Conservation (phyloP, 2,888 invertebrate species). For the Amblyjoppa fuscipennis region DNA sequence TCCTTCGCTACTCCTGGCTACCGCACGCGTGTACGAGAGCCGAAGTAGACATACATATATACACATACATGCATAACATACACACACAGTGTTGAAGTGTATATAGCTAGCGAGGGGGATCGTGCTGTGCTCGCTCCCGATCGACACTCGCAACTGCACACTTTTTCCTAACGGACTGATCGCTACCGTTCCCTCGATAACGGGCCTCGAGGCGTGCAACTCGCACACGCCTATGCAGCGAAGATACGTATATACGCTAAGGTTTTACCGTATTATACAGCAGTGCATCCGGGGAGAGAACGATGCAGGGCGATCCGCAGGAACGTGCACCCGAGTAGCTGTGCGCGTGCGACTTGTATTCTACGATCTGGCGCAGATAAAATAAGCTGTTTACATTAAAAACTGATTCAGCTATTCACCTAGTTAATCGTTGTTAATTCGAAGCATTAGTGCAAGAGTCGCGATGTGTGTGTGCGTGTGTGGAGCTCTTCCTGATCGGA, state of each 20-base stretch:
- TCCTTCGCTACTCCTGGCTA: constrained; percentile 69
- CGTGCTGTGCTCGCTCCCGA: constrained; percentile 58
- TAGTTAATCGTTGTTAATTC: constrained; percentile 52
- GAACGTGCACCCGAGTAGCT: constrained; percentile 60
- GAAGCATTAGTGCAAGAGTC: constrained; percentile 21
- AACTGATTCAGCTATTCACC: constrained; percentile 55
- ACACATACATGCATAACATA: constrained; percentile 39
- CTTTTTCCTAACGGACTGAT: constrained; percentile 78
- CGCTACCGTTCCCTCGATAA: constrained; percentile 77
- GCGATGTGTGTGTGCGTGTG: background rate
- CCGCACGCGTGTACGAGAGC: constrained; percentile 27
- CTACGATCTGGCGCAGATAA: constrained; percentile 62
- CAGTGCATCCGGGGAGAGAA: constrained; percentile 52
- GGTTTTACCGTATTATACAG: constrained; percentile 36
- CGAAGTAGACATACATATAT: constrained; percentile 57
- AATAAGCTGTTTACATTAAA: constrained; percentile 65
- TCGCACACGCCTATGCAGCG: constrained; percentile 53
- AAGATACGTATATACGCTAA: constrained; percentile 36
- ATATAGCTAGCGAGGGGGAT: constrained; percentile 33
- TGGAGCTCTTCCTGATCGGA: constrained; percentile 37
- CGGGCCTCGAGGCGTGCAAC: constrained; percentile 69
- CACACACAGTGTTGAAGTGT: background rate
- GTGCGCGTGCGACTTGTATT: constrained; percentile 66
- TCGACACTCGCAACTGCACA: constrained; percentile 65
- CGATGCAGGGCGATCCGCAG: constrained; percentile 45